phyloP scores from a whole-genome alignment of 2,797 vertebrate genomes.

The Pangasius sanitwongsei region DNA sequence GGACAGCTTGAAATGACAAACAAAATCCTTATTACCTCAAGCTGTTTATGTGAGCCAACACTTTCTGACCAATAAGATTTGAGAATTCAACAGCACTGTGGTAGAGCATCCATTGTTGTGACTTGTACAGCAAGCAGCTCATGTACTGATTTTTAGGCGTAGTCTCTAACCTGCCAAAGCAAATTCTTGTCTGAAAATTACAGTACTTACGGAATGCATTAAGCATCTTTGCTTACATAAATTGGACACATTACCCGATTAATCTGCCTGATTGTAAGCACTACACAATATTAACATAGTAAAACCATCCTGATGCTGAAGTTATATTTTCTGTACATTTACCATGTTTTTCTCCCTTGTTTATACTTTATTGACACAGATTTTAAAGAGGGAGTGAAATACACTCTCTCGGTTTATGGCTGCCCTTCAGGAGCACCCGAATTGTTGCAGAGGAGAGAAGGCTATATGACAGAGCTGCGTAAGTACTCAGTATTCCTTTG shows the following conservation, averaged over 20 bases:
- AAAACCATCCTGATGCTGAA: neutral
- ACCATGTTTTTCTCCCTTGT: neutral
- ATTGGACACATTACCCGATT: neutral
- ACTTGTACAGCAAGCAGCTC: neutral
- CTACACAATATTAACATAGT: neutral
- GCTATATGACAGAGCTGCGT: conserved; percentile 68
- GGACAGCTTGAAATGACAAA: neutral
- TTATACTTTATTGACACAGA: conserved; percentile 52
- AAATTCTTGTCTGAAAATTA: neutral
- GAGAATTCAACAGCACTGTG: neutral
- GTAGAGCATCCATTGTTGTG: neutral
- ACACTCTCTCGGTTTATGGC: conserved; percentile 69
- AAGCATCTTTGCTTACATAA: neutral
- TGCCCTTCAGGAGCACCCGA: conserved; percentile 60
- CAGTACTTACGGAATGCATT: neutral
- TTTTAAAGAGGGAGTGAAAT: conserved; percentile 61
- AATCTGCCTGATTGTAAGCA: neutral
- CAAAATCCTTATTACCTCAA: neutral
- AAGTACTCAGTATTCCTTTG: conserved; percentile 28
- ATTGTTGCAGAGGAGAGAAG: conserved; percentile 64
- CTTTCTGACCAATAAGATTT: neutral
- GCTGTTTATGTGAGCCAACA: neutral
- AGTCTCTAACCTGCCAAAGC: neutral
- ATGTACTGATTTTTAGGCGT: neutral
- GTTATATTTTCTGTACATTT: neutral